Base-by-base conservation (phyloP, 2,797 vertebrate genomes). In the Pelobates cultripes region DNA sequence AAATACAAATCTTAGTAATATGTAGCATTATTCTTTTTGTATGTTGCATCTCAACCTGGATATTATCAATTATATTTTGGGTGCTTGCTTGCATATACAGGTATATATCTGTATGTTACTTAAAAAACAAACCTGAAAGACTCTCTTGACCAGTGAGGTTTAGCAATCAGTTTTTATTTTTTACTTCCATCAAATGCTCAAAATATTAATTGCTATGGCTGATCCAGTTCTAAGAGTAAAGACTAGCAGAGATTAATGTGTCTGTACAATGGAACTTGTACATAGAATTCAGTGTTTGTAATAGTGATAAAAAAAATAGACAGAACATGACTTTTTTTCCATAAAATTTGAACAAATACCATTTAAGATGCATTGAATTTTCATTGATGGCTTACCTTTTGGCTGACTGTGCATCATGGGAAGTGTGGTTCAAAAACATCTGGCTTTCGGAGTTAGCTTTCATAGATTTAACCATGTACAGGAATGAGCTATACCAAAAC, bases 151-250 rank as follows among this genome's bases (percentile, higher is more conserved):
- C 14, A 61, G 5, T 61, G 3, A 61, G 12, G 2, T 14, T 61
- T 17, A 4, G 57, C 15, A 15, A 61, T 8, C 57, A 13, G 10
- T 14, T 14, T 40, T 2, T 5, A 17, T 64, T 64, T 64, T 1
- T 64, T 64, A 40, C 61, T 51, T 51, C 5, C 5, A 51, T 5
- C 5, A 40, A 40, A 17, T 64, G 61, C 71, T 12, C 60, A 77
- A 77, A 88, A 75, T 64, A 86, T 84, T 60, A 72, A 71, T 76
- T 84, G 83, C 87, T 88, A 74, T 78, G 73, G 86, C 72, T 15
- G 84, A 84, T 61, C 80, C 85, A 75, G 82, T 85, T 9, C 70
- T 84, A 73, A 69, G 43, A 75, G 85, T 81, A 75, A 75, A 85
- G 85, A 78, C 41, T 51, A 78, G 61, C 78, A 28, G 60, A 87